These are phyloP conservation scores for Leptoclinus maculatus DNA, from an alignment of 2,797 vertebrate genomes.

Conservation along the genomic window DNA sequence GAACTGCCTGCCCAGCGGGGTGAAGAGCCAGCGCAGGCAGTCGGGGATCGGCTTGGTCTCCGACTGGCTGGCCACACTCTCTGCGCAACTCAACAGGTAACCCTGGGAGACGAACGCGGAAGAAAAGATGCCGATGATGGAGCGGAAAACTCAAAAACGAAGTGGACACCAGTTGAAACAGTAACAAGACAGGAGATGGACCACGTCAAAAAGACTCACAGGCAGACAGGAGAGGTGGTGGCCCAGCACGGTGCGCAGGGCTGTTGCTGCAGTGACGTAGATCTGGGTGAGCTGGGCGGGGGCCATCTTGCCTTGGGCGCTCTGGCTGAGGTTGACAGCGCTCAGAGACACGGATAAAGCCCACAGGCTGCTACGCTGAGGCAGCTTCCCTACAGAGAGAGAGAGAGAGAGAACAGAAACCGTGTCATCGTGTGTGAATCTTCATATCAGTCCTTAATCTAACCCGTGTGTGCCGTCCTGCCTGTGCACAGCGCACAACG, in stretches of 20 bases:
- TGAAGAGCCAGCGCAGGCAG: constrained; percentile 94
- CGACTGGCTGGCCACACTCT: constrained; percentile 84
- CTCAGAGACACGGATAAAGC: constrained; percentile 93
- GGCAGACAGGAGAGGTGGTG: constrained; percentile 91
- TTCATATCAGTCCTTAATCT: not conserved
- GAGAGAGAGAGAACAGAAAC: constrained; percentile 5
- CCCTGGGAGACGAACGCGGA: constrained; percentile 78
- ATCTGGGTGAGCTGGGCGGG: constrained; percentile 90
- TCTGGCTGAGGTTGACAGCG: constrained; percentile 95
- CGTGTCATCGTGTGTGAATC: not conserved
- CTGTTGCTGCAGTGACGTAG: constrained; percentile 92
- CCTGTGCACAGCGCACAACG: not conserved
- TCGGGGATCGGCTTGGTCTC: constrained; percentile 90
- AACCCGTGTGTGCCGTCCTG: not conserved
- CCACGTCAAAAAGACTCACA: constrained; percentile 78
- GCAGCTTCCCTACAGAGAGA: constrained; percentile 88
- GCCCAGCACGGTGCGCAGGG: constrained; percentile 87
- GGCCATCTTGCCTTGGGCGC: constrained; percentile 92
- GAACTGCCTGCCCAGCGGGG: constrained; percentile 93
- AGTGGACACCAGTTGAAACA: not conserved
- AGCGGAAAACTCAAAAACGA: not conserved
- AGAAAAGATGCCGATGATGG: not conserved
- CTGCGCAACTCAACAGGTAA: constrained; percentile 92
- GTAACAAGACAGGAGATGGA: not conserved
- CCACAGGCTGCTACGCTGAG: constrained; percentile 89